Conservation (phyloP, 2,797 vertebrate species). For the Sebastes matsubarae region DNA sequence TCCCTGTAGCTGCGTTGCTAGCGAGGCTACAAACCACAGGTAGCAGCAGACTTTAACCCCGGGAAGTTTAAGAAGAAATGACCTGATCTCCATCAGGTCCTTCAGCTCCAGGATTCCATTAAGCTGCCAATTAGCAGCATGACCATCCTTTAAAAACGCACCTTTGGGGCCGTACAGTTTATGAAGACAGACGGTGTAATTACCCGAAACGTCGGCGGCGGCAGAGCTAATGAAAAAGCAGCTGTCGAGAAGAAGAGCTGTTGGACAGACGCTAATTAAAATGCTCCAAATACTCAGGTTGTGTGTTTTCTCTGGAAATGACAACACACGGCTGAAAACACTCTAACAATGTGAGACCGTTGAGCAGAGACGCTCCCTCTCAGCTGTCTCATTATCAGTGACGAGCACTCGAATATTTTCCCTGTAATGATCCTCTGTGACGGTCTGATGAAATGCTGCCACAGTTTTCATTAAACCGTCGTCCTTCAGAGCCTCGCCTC, state of each 20-base stretch:
- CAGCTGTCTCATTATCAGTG: constrained; percentile 6
- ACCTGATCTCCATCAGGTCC: background rate
- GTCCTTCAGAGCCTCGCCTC: background rate
- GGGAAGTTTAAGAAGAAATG: background rate
- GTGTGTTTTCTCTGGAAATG: background rate
- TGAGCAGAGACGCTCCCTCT: background rate
- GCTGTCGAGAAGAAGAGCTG: background rate
- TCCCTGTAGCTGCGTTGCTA: background rate
- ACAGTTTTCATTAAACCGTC: background rate
- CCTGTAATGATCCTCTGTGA: background rate
- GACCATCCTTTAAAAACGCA: background rate
- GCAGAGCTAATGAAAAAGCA: constrained; percentile 37
- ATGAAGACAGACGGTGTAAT: constrained; percentile 12
- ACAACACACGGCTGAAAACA: background rate
- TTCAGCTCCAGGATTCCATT: background rate
- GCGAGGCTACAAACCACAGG: background rate
- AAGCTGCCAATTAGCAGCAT: constrained; percentile 13
- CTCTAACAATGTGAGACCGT: background rate
- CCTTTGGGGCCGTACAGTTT: background rate
- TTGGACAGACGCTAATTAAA: constrained; percentile 20
- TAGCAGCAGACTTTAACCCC: background rate
- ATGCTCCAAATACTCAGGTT: background rate
- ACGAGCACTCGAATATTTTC: background rate
- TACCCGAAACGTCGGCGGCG: background rate
- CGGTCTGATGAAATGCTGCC: background rate